A percentile compares a stretch with the other conserved stretches of the same genome.
phyloP scores from a whole-genome alignment of 2,797 vertebrate genomes.

The Ctenochaetus hawaiiensis region DNA sequence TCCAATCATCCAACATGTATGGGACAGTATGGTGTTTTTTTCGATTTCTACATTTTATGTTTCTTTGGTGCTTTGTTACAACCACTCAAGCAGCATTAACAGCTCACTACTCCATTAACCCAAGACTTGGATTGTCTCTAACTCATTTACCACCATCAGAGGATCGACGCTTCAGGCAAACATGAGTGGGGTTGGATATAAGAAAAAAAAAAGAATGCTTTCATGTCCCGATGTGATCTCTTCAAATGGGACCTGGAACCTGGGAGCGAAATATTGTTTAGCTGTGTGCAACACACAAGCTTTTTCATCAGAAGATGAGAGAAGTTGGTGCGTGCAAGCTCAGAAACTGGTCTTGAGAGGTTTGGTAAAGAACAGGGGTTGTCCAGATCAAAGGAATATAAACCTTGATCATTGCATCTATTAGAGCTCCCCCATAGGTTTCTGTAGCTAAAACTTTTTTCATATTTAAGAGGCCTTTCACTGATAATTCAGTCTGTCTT shows the following conservation, averaged over 20 bases:
- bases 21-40: slow-evolving; percentile 72
- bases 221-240: slow-evolving; percentile 87
- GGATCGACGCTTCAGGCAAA: slow-evolving; percentile 84
- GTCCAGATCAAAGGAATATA: slow-evolving; percentile 81
- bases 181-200: slow-evolving; percentile 80
- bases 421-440: slow-evolving; percentile 45
- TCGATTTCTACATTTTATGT: slow-evolving; percentile 81
- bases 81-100: slow-evolving; percentile 89
- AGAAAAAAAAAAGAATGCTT: slow-evolving; percentile 83
- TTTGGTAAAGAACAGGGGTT: slow-evolving; percentile 78
- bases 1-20: slow-evolving; percentile 77
- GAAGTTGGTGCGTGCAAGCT: slow-evolving; percentile 72
- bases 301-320: slow-evolving; percentile 85
- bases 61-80: slow-evolving; percentile 84
- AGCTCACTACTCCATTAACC: slow-evolving; percentile 87
- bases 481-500: slow-evolving; percentile 31
- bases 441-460: slow-evolving; percentile 49
- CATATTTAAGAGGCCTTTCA: slow-evolving; percentile 58
- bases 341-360: slow-evolving; percentile 77
- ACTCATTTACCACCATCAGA: slow-evolving; percentile 88
- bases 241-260: slow-evolving; percentile 85
- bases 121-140: slow-evolving; percentile 88
- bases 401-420: slow-evolving; percentile 79
- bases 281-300: slow-evolving; percentile 73
- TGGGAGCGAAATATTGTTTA: slow-evolving; percentile 82